Base-by-base conservation (phyloP, 2,797 vertebrate genomes). In the Telmatherina bonti region DNA sequence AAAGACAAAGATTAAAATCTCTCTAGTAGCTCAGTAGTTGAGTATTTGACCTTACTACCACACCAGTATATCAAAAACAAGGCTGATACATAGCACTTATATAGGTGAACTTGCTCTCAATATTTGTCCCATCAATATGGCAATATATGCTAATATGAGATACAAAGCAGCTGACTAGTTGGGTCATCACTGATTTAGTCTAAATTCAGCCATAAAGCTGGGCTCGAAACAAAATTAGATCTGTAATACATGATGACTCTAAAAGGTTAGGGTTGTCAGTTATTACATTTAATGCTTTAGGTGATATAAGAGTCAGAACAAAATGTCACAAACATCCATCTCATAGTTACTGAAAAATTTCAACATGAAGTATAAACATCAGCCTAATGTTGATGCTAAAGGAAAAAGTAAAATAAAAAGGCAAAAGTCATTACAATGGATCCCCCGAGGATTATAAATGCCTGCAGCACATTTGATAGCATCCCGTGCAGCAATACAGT, bases 301-400 rank as follows among this genome's bases (percentile, higher is more conserved):
- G 31, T 36, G 16, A 51, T 27, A 53, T n/a, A 33, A 27, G 29
- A 58, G 2, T 63, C 53, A 43, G 27, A 59, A 22, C 18, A 0
- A 75, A 62, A 67, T 58, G 29, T 52, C 58, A 62, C 62, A 74
- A 43, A 26, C 59, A 66, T 63, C 47, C 58, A 58, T 59, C 27
- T 29, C n/a, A 26, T 31, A 62, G 11, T 35, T 33, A 31, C 52
- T 43, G 55, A 51, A 29, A 30, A 41, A 55, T 60, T 43, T 64
- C 5, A 59, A 38, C 35, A 45, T 43, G 47, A 67, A 20, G 52
- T 54, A 49, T 61, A 76, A 67, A 67, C 67, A 58, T 43, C 71
- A 45, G 59, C 36, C 35, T 53, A 11, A 49, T 58, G 12, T 27
- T 60, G 55, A 20, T 33, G 61, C 35, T 29, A 30, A 27, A 22